Conservation (phyloP, 2,888 invertebrate species). For the Campoplex capitator region DNA sequence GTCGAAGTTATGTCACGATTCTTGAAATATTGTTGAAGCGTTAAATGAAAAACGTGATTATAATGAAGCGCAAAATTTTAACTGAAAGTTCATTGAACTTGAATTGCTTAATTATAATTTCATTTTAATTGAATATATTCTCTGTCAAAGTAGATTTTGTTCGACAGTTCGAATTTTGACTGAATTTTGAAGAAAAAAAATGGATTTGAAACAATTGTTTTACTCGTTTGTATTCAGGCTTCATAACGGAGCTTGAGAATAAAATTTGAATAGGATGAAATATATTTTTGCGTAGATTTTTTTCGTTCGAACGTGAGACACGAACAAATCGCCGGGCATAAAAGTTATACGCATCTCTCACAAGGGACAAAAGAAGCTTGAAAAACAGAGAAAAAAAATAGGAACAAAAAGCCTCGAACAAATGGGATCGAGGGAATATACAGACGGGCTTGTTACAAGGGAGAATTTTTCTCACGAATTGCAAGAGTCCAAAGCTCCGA, state of each 20-base stretch:
- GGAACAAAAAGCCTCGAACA: not conserved
- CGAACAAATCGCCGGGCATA: not conserved
- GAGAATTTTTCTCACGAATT: constrained; percentile 34
- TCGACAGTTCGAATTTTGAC: not conserved
- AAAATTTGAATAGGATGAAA: not conserved
- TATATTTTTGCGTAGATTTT: not conserved
- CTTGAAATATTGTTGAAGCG: too few relatives aligned
- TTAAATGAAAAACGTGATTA: too few relatives aligned
- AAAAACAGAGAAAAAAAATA: not conserved
- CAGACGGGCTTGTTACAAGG: constrained; percentile 3
- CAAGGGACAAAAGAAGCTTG: not conserved
- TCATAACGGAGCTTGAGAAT: not conserved
- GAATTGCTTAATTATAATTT: not conserved
- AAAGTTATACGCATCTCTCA: constrained; percentile 4
- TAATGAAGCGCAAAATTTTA: too few relatives aligned
- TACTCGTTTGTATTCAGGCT: not conserved
- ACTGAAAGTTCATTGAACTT: too few relatives aligned
- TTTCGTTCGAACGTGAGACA: not conserved
- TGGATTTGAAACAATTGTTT: not conserved
- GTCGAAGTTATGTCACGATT: not conserved
- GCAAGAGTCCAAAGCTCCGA: constrained; percentile 3
- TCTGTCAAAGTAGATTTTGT: not conserved
- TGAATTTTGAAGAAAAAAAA: not conserved
- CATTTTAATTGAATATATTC: not conserved
- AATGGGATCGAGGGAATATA: constrained; percentile 2